phyloP scores from a whole-genome alignment of 1,140 invertebrate species.

The Chlorops oryzae region DNA sequence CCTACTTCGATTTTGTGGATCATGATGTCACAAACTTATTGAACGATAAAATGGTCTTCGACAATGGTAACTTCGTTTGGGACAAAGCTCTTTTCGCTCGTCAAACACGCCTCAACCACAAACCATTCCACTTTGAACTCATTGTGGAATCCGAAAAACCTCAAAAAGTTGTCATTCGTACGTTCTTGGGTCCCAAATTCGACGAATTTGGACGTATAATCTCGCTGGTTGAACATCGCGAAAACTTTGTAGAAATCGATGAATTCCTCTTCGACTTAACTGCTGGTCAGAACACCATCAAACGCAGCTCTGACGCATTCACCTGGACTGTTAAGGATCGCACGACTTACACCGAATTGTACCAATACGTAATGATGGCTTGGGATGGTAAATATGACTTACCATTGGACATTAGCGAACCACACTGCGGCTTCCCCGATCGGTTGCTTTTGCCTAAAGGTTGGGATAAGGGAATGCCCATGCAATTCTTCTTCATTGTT shows the following conservation, averaged over 20 bases:
- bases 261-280: slow-evolving; percentile 50
- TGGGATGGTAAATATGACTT: slow-evolving; percentile 40
- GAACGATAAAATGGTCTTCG: slow-evolving; percentile 46
- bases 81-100: slow-evolving; percentile 49
- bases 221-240: slow-evolving; percentile 50
- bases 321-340: slow-evolving; percentile 46
- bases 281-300: slow-evolving; percentile 48
- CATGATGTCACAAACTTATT: slow-evolving; percentile 47
- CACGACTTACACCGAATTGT: slow-evolving; percentile 46
- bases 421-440: slow-evolving; percentile 44
- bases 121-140: slow-evolving; percentile 46
- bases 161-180: slow-evolving; percentile 37
- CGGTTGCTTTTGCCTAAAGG: slow-evolving; percentile 54
- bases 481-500: slow-evolving; percentile 53
- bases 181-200: slow-evolving; percentile 45
- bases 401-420: slow-evolving; percentile 36
- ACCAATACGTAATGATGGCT: slow-evolving; percentile 45
- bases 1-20: slow-evolving; percentile 42
- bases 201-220: slow-evolving; percentile 51
- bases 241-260: slow-evolving; percentile 53
- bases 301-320: slow-evolving; percentile 49
- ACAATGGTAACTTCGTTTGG: slow-evolving; percentile 40
- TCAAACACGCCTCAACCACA: slow-evolving; percentile 58
- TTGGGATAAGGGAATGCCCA: slow-evolving; percentile 52
- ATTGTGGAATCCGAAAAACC: slow-evolving; percentile 47